Evolutionary conservation across 2,113 vertebrate species (phyloP).

Genomic region (Cebidichthys violaceus): DNA sequence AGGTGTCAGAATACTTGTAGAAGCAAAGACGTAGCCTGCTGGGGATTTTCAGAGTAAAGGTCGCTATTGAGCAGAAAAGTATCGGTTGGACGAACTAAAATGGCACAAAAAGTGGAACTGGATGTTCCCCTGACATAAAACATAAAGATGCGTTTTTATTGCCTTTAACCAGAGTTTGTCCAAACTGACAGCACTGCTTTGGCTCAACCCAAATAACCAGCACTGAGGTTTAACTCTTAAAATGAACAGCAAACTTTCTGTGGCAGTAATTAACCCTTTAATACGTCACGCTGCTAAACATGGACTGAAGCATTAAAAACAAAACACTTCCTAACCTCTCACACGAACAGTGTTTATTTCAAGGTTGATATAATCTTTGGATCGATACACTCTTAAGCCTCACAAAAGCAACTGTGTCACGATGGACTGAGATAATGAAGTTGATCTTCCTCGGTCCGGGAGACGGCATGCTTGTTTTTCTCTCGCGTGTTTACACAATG

Average conservation of each 20-base stretch:
- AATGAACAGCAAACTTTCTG: too few relatives aligned
- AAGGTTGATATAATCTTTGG: slow-evolving; percentile 41
- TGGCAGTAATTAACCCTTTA: not conserved
- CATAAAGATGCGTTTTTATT: not conserved
- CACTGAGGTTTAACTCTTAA: too few relatives aligned
- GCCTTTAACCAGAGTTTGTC: not conserved
- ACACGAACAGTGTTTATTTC: slow-evolving; percentile 20
- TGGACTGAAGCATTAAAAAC: not conserved
- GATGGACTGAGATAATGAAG: slow-evolving; percentile 25
- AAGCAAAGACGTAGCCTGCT: too few relatives aligned
- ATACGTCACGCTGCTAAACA: not conserved
- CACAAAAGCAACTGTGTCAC: slow-evolving; percentile 36
- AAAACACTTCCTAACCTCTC: not conserved
- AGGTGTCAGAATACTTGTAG: not conserved
- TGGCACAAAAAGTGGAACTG: not conserved
- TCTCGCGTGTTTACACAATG: slow-evolving; percentile 1
- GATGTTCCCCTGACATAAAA: not conserved
- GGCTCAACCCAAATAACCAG: too few relatives aligned
- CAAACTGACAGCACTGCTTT: too few relatives aligned
- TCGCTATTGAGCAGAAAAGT: not conserved
- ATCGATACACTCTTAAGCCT: slow-evolving; percentile 33
- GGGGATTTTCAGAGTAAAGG: not conserved
- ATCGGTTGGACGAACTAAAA: not conserved
- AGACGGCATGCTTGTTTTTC: slow-evolving; percentile 10
- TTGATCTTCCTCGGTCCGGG: slow-evolving; percentile 3